phyloP scores from a whole-genome alignment of 2,113 vertebrate species.

The Epinephelus cyanopodus region DNA sequence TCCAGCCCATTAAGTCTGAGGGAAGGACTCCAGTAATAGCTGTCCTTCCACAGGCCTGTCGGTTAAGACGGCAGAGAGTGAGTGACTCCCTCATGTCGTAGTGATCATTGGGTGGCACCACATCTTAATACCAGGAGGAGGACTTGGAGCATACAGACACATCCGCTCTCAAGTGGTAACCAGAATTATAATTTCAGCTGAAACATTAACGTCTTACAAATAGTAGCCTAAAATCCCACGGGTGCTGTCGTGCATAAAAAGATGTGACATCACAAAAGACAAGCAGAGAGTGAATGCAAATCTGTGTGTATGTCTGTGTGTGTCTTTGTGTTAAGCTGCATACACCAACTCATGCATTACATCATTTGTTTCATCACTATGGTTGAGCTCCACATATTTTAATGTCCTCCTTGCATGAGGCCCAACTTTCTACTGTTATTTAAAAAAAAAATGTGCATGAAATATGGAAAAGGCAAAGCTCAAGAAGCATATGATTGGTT shows the following conservation, averaged over 20 bases:
- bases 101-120: slow-evolving; percentile 34
- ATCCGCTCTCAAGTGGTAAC: background rate
- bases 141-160: background rate
- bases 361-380: slow-evolving; percentile 54
- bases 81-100: slow-evolving; percentile 39
- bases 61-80: slow-evolving; percentile 48
- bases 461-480: slow-evolving; percentile 61
- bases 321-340: slow-evolving; percentile 1
- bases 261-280: slow-evolving; percentile 20
- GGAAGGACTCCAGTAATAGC: slow-evolving; percentile 55
- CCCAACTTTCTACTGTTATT: slow-evolving; percentile 38
- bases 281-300: slow-evolving; percentile 18
- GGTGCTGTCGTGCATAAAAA: slow-evolving; percentile 9
- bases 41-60: slow-evolving; percentile 57
- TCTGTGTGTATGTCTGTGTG: slow-evolving; percentile 1
- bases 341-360: slow-evolving; percentile 50
- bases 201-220: slow-evolving; percentile 34
- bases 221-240: background rate
- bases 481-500: slow-evolving; percentile 57
- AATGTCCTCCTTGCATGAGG: slow-evolving; percentile 33
- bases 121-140: slow-evolving; percentile 31
- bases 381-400: slow-evolving; percentile 45
- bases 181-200: slow-evolving; percentile 14
- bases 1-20: slow-evolving; percentile 65
- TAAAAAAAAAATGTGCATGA: slow-evolving; percentile 37